Evolutionary conservation across 2,888 invertebrate genomes (phyloP).

Genomic region (Papilio protenor): DNA sequence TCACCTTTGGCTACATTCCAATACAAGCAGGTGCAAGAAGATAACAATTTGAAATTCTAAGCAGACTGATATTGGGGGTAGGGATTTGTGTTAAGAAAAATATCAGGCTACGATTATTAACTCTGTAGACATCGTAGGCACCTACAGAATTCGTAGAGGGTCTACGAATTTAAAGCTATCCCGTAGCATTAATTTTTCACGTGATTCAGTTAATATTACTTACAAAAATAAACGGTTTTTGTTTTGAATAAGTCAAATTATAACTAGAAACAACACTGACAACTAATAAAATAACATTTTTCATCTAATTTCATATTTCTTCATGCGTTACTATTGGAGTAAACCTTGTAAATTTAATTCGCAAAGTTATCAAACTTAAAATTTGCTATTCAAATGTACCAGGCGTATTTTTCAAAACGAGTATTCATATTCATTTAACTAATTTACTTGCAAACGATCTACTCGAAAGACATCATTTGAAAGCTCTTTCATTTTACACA

Average conservation of each 20-base stretch:
- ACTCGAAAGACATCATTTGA: conserved; percentile 1
- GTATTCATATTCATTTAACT: not conserved
- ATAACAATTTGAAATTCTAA: conserved; percentile 42
- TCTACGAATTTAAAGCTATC: not conserved
- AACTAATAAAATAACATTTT: not conserved
- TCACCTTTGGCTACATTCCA: conserved; percentile 43
- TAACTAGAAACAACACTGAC: not conserved
- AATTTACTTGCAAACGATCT: conserved; percentile 7
- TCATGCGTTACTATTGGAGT: too few species aligned
- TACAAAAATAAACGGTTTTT: too few species aligned
- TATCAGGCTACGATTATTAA: conserved; percentile 33
- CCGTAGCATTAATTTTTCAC: not conserved
- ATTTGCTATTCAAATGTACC: not conserved
- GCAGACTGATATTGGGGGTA: conserved; percentile 33
- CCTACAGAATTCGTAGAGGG: not conserved
- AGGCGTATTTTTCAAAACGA: not conserved
- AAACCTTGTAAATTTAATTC: not conserved
- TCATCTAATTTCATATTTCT: not conserved
- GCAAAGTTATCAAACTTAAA: not conserved
- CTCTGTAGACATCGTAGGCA: not conserved
- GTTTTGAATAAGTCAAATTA: too few species aligned
- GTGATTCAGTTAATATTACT: not conserved
- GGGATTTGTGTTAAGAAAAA: conserved; percentile 31
- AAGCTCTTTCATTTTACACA: not conserved
- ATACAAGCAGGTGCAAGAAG: conserved; percentile 49